Base-by-base conservation (phyloP, 2,113 vertebrate genomes). In the Genyomyrus donnyi region DNA sequence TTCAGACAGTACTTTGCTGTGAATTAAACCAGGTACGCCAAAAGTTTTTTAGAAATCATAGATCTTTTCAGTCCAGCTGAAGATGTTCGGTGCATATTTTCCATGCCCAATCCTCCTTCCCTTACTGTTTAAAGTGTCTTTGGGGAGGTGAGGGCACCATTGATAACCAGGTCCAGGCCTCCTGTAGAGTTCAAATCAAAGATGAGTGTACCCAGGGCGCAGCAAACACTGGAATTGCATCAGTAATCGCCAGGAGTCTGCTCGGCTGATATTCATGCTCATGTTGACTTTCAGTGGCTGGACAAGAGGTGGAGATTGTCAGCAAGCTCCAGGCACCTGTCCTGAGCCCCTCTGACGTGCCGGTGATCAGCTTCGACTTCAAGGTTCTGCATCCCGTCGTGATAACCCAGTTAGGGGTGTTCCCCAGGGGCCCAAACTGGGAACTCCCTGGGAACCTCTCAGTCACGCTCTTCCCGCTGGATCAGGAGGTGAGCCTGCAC, bases 351-450 rank as follows among this genome's bases (percentile, higher is more conserved):
- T 96, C 97, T 0, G 97, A 97, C 31, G 97, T 97, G 91, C 94
- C 94, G 1, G 92, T 96, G 10, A 94, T 99, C 90, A 98, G 97
- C 27, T 95, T 99, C 94, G 97, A 98, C 92, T 99, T 99, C 39
- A 97, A 97, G 89, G 97, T 99, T 24, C 97, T 98, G 90, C 97
- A 99, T 93, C 97, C 98, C 0, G 96, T 99, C 74, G 96, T 99
- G 77, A 98, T 99, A 90, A 99, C 97, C 52, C 96, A 96, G 87
- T 96, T 99, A 0, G 98, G 98, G 56, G 97, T 98, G 58, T 98
- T 99, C 93, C 95, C 97, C 50, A 95, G 96, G 46, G 93, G 95
- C 24, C 92, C 91, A 17, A 92, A 66, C 4, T 92, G 92, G 19
- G 96, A 96, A 85, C 97, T 98, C 92, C 97, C 96, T 88, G 96